A percentile compares a stretch with the other conserved stretches of the same genome.
phyloP scores from a whole-genome alignment of 2,113 vertebrate genomes.

The Petrocephalus microphthalmus region DNA sequence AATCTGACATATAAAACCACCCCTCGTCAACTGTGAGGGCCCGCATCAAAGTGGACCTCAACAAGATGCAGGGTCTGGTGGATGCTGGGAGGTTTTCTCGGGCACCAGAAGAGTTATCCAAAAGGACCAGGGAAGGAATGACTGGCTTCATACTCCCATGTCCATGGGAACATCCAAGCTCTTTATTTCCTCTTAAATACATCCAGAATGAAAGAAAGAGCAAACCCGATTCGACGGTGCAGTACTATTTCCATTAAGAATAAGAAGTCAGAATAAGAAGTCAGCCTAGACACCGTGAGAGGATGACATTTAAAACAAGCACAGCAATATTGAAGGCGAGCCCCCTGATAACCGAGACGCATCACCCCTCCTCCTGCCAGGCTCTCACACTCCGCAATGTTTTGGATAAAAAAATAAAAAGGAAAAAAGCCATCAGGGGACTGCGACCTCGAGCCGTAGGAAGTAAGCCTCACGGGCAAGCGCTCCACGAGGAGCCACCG shows the following conservation, averaged over 20 bases:
- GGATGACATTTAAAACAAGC: constrained; percentile 9
- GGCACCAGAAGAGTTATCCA: neutral
- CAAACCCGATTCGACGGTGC: neutral
- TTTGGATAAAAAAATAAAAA: neutral
- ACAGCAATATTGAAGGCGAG: neutral
- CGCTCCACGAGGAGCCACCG: neutral
- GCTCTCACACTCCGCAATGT: neutral
- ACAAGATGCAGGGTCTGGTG: neutral
- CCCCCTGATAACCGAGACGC: neutral
- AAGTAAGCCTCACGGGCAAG: neutral
- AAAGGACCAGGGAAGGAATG: neutral
- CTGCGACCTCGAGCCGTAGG: neutral
- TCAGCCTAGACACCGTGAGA: neutral
- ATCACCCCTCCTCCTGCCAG: no score
- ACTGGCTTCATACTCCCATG: neutral
- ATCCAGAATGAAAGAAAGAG: neutral
- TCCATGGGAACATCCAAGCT: neutral
- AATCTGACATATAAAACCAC: neutral
- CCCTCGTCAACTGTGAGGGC: neutral
- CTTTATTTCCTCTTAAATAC: neutral
- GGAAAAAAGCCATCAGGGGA: neutral
- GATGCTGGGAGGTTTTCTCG: neutral
- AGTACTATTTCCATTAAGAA: neutral
- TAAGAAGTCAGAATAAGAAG: neutral
- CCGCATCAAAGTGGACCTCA: neutral